Evolutionary conservation across 2,797 vertebrate genomes (phyloP), one percentile per base, ranked within the genome.

Genomic region (Myotis planiceps): DNA sequence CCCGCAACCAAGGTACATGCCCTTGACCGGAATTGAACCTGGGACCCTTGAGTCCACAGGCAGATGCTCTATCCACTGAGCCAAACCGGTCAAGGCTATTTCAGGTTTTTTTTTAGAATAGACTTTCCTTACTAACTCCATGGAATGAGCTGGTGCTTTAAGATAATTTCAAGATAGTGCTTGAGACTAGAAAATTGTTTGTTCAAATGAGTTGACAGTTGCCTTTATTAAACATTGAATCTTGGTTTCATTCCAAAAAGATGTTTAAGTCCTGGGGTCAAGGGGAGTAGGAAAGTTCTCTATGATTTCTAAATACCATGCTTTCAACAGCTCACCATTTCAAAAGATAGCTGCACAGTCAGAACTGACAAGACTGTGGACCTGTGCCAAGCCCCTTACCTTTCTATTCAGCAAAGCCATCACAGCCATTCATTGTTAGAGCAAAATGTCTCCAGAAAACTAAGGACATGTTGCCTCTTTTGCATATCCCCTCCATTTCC

Each of bases 221-320:
- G 58, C 58, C 58, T 14, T 27, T 29, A 60, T 60, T 29, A 60
- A 60, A 53, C 19, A 13, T 76, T 49, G 42, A 14, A 69, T 29
- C 32, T 94, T 74, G 58, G 14, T 9, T 93, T 93, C 32, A 66
- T 66, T 88, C 80, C 55, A 34, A 85, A 88, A 91, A 65, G 15
- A 8, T 49, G 51, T 72, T 68, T 32, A 83, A 86, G 58, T n/a
- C 51, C 12, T 72, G 0, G 13, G 19, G 7, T n/a, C 8, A 32
- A 86, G 16, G 21, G 47, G 1, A 34, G 5, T 3, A 45, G 16
- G 9, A 12, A 39, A 66, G 15, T 51, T 71, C 19, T 37, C 37
- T 88, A 53, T 10, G n/a, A 32, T 78, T 93, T 94, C 34, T 86
- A 68, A 80, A 79, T 53, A 9, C 14, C 27, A n/a, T 39, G 23